Evolutionary conservation across 2,797 vertebrate species (phyloP), one percentile per base, ranked within the genome.

Genomic region (Agapornis canus): DNA sequence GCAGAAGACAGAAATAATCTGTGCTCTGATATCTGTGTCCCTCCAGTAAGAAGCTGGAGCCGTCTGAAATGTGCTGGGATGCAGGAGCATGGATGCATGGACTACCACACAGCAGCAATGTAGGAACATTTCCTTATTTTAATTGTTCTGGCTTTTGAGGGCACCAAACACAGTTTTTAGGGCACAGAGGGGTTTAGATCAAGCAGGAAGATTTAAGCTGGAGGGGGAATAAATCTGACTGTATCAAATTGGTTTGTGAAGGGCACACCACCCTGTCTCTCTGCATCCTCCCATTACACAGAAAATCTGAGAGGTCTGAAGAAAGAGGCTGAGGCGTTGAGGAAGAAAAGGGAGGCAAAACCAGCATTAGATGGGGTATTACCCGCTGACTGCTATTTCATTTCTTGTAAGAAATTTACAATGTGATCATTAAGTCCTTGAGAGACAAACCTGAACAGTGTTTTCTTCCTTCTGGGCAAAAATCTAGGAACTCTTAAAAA

Each of bases 401-500:
- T 89, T 94, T 95, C 92, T 92, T 25, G 4, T 75, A 79, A 95
- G 94, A 95, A 90, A 94, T 96, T 94, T 94, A 92, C 3, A 2
- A 47, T 66, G 70, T 84, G 80, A 92, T 95, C 87, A 70, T 94
- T 94, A 95, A 96, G 95, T 90, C 82, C 95, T 95, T 87, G 20
- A 84, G 94, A 86, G 94, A 90, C 59, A 88, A 96, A 97, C 91
- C 94, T 94, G 89, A 96, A 73, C 43, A 77, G 70, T 76, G 52
- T 92, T 96, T 96, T 92, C 66, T 86, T 96, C 95, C 95, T 97
- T 91, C 82, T 75, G 60, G 95, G 94, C 79, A 93, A 92, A 94
- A 96, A 83, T 88, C 87, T 86, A 93, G 87, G 80, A 94, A 79
- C 80, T 92, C 87, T 91, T 94, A 79, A 86, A 88, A 94, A 86